These are phyloP conservation scores for Suillia variegata DNA, from an alignment of 2,888 invertebrate genomes.

Conservation along the genomic window DNA sequence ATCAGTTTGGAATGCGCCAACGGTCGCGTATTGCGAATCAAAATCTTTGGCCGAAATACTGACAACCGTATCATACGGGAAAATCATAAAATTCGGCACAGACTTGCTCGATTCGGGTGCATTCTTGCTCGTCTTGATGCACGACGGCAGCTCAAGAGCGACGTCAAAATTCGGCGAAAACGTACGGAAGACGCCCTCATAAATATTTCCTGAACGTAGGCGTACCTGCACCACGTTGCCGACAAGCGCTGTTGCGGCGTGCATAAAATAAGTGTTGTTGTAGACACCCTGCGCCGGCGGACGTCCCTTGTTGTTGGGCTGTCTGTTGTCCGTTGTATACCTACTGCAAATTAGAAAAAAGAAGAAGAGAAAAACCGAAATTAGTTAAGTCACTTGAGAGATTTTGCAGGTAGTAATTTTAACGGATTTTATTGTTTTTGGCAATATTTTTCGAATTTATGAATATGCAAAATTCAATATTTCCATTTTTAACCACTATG, in stretches of 20 bases:
- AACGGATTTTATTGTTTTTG: no score
- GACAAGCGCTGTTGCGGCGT: constrained; percentile 83
- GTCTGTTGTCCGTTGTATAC: constrained; percentile 55
- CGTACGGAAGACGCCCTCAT: constrained; percentile 89
- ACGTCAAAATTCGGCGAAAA: constrained; percentile 88
- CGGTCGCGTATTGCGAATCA: constrained; percentile 86
- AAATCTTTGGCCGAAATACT: constrained; percentile 82
- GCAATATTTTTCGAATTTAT: no score
- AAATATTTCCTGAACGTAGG: constrained; percentile 81
- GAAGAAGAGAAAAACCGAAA: no score
- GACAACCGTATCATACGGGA: constrained; percentile 83
- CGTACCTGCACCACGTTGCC: constrained; percentile 82
- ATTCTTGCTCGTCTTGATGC: constrained; percentile 60
- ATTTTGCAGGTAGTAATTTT: no score
- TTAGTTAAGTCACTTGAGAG: no score
- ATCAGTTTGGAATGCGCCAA: constrained; percentile 88
- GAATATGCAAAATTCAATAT: no score
- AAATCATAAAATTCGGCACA: constrained; percentile 64
- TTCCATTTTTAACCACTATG: no score
- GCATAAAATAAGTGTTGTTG: constrained; percentile 88
- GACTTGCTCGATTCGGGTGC: constrained; percentile 51
- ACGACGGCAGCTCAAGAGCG: constrained; percentile 86
- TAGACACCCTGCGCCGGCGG: constrained; percentile 83
- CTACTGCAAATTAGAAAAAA: constrained; percentile 31
- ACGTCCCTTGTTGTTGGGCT: constrained; percentile 65